phyloP scores from a whole-genome alignment of 1,140 invertebrate species.

The Lepeophtheirus salmonis region DNA sequence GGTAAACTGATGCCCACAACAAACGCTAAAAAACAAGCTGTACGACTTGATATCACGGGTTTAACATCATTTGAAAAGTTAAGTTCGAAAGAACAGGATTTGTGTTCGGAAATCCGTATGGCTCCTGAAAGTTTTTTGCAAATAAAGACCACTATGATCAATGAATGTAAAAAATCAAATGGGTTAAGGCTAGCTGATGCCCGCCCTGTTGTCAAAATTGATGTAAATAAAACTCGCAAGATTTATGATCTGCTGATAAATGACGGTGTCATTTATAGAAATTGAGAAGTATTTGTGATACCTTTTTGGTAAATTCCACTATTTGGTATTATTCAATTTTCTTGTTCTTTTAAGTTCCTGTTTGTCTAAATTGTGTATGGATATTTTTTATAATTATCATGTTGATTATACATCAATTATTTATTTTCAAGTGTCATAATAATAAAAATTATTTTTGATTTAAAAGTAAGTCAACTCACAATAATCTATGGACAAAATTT shows the following conservation, averaged over 20 bases:
- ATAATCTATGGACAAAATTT: too few relatives aligned
- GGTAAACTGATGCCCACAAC: conserved; percentile 19
- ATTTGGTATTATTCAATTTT: too few relatives aligned
- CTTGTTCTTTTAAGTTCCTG: too few relatives aligned
- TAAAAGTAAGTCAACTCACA: too few relatives aligned
- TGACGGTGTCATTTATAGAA: conserved; percentile 43
- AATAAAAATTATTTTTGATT: too few relatives aligned
- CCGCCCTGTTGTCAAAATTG: conserved; percentile 60
- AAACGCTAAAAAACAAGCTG: conserved; percentile 28
- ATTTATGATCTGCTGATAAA: conserved; percentile 60
- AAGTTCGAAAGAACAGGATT: conserved; percentile 43
- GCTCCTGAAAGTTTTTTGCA: conserved; percentile 54
- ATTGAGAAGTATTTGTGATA: too few relatives aligned
- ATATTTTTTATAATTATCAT: too few relatives aligned
- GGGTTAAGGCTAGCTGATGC: conserved; percentile 57
- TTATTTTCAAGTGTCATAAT: too few relatives aligned
- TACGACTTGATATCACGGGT: conserved; percentile 51
- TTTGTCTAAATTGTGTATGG: too few relatives aligned
- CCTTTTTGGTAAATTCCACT: too few relatives aligned
- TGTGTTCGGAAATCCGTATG: conserved; percentile 52
- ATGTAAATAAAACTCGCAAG: conserved; percentile 80
- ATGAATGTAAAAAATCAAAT: conserved; percentile 46
- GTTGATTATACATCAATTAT: too few relatives aligned
- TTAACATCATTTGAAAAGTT: conserved; percentile 58
- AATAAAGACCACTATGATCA: conserved; percentile 47